phyloP scores from a whole-genome alignment of 2,113 vertebrate genomes.

The Haemorhous mexicanus region DNA sequence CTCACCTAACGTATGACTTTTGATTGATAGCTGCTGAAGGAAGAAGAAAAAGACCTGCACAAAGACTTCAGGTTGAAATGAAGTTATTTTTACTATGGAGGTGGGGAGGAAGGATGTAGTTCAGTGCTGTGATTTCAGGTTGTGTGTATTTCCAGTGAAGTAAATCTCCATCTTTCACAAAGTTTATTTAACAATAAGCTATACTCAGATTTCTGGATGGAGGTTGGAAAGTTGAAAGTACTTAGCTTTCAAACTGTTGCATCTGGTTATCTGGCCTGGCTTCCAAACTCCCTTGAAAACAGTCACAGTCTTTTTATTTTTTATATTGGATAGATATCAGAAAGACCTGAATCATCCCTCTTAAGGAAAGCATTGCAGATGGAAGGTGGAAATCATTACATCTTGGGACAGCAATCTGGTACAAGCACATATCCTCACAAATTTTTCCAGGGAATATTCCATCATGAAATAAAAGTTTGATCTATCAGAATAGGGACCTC shows the following conservation, averaged over 20 bases:
- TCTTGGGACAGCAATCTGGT: neutral
- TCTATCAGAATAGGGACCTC: neutral
- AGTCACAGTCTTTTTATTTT: neutral
- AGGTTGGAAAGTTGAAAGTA: neutral
- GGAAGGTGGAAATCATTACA: constrained; percentile 39
- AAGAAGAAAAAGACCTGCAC: neutral
- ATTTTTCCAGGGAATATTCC: constrained; percentile 30
- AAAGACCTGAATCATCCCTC: constrained; percentile 24
- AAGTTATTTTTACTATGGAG: neutral
- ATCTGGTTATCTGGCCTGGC: neutral
- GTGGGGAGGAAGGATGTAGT: neutral
- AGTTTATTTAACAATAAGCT: neutral
- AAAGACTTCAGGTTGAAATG: neutral
- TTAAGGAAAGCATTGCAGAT: neutral
- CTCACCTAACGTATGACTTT: neutral
- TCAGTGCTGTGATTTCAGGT: neutral
- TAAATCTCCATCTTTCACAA: neutral
- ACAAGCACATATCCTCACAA: neutral
- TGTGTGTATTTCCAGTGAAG: neutral
- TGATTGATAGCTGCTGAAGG: neutral
- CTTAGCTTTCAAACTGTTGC: neutral
- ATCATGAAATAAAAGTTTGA: neutral
- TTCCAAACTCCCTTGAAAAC: constrained; percentile 2
- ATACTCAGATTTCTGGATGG: neutral
- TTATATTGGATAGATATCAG: constrained; percentile 34